phyloP scores from a whole-genome alignment of 2,113 vertebrate genomes.

The Corythornis madagascariensis region DNA sequence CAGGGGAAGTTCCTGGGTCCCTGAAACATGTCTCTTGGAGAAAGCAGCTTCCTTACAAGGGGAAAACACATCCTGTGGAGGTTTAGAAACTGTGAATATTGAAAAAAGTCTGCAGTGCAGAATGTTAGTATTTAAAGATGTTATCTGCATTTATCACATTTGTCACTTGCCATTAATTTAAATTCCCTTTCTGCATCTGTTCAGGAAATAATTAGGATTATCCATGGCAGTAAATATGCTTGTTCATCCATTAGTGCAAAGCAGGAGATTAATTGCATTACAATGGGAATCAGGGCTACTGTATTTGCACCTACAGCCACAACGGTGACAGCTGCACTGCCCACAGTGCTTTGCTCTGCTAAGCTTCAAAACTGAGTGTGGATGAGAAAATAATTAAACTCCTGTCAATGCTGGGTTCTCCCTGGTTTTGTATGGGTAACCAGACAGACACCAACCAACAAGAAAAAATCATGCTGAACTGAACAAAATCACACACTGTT shows the following conservation, averaged over 20 bases:
- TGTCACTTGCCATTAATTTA: conserved; percentile 79
- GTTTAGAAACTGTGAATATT: not conserved
- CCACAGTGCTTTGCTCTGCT: conserved; percentile 68
- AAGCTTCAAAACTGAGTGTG: conserved; percentile 68
- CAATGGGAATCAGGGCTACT: conserved; percentile 71
- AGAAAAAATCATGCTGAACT: not conserved
- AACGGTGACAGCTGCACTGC: conserved; percentile 71
- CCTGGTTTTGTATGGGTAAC: not conserved
- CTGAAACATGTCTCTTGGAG: not conserved
- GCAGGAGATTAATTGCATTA: conserved; percentile 82
- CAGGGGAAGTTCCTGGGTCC: not conserved
- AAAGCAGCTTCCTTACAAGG: not conserved
- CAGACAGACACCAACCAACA: not conserved
- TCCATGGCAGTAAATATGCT: conserved; percentile 80
- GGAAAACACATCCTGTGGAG: not conserved
- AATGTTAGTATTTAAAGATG: conserved; percentile 71
- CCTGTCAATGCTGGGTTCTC: conserved; percentile 38
- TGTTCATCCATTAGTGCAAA: conserved; percentile 80
- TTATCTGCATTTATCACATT: conserved; percentile 73
- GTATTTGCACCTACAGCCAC: conserved; percentile 14
- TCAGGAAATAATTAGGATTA: conserved; percentile 84
- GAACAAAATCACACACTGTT: not conserved
- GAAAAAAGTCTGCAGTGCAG: conserved; percentile 4
- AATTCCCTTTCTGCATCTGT: conserved; percentile 74
- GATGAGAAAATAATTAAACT: conserved; percentile 75